Conservation (phyloP, 2,113 vertebrate genomes). For the Puma concolor region DNA sequence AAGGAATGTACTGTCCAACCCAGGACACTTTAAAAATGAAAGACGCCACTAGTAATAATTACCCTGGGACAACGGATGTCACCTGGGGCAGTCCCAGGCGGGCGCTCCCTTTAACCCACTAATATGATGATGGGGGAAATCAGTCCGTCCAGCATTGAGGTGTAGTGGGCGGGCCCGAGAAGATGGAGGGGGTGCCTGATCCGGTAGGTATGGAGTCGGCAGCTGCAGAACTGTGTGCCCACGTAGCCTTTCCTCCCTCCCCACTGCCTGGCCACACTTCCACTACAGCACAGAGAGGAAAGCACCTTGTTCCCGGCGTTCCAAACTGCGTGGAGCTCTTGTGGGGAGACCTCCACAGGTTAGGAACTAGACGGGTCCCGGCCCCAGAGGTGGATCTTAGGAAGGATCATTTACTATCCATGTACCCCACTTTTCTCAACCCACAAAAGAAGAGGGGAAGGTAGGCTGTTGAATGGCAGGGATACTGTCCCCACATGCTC, state of each 20-base stretch:
- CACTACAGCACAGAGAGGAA: neutral
- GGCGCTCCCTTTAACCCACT: neutral
- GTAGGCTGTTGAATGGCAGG: no score
- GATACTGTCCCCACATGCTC: fast-evolving
- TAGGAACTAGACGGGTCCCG: neutral
- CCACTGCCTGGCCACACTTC: fast-evolving
- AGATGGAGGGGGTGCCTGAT: neutral
- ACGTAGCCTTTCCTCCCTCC: neutral
- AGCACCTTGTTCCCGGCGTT: neutral
- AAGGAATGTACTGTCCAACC: neutral
- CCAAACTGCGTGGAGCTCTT: neutral
- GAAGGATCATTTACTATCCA: neutral
- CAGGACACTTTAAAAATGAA: neutral
- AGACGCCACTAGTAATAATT: neutral
- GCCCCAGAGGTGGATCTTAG: fast-evolving
- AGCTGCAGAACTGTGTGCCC: neutral
- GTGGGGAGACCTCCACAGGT: neutral
- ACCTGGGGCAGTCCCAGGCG: neutral
- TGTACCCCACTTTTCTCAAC: neutral
- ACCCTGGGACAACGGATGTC: neutral
- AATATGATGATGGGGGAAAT: no score
- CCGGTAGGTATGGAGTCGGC: no score
- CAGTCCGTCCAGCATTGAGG: neutral
- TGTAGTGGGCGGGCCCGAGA: fast-evolving
- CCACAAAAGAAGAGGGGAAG: no score